Base-by-base conservation (phyloP, 2,888 invertebrate genomes). In the Rotaria macrura region DNA sequence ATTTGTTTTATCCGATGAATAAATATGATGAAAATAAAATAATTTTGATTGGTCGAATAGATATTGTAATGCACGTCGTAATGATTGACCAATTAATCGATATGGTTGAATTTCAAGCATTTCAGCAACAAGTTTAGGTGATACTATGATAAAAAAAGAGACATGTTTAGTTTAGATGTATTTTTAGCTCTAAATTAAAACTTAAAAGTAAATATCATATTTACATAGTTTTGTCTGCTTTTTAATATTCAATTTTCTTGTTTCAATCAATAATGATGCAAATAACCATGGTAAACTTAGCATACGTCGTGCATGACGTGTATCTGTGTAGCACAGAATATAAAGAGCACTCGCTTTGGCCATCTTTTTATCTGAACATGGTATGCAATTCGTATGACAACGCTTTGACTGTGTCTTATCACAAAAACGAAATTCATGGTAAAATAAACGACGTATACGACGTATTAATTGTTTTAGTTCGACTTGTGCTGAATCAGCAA, bases 211-310 rank as follows among this genome's bases (percentile, higher is more conserved):
- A 49, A 4, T 34, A 14, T 65, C 17, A 29, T 17, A 65, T 12
- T 79, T 79, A 79, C 79, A 79, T 79, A 79, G 43, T 79, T 79
- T 79, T n/a, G 79, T 79, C 43, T 79, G 79, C 6, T 79, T 79
- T 79, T 79, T 40, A 20, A 79, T 79, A 79, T 79, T 79, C 14
- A 79, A n/a, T 79, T 79, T 40, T 79, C 79, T 40, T 79, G 43
- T 40, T 79, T 79, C 43, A 43, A 79, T 79, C n/a, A 79, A 43
- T 43, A 79, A n/a, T 40, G 40, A 25, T 43, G 79, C 43, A 40
- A 79, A 79, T 79, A 79, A 43, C 79, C 79, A 79, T 43, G 79
- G 79, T 43, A 79, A 79, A 79, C 79, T 79, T 43, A 79, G 5
- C 40, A 79, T 79, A 14, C 43, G 40, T 43, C 43, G 25, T 7